Percentiles rank a stretch among this genome's conserved stretches.
These are phyloP conservation scores for Drosophila greeni DNA, from an alignment of 2,888 invertebrate genomes.

Conservation along the genomic window DNA sequence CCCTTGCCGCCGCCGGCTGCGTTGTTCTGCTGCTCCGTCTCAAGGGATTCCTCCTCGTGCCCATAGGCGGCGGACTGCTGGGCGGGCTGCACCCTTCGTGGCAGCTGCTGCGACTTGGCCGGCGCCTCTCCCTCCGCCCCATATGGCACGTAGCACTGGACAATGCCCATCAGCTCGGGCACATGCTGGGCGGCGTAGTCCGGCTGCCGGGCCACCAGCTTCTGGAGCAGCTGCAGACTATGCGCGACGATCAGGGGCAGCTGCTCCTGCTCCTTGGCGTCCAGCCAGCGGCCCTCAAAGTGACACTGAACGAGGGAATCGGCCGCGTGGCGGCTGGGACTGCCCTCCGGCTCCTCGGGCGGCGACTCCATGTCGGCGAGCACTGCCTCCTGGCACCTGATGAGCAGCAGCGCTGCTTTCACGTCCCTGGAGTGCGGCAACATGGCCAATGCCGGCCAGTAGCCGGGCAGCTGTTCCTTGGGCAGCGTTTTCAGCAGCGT, in stretches of 20 bases:
- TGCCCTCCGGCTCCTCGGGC: constrained; percentile 1
- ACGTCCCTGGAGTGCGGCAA: not conserved
- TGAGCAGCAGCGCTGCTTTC: constrained; percentile 17
- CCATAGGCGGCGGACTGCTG: constrained; percentile 82
- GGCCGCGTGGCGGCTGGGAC: constrained; percentile 6
- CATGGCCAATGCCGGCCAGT: constrained; percentile 18
- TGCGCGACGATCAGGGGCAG: constrained; percentile 39
- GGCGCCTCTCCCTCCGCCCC: constrained; percentile 62
- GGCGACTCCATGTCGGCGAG: constrained; percentile 12
- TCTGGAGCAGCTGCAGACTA: constrained; percentile 47
- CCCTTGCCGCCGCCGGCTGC: constrained; percentile 2
- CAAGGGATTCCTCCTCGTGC: constrained; percentile 47
- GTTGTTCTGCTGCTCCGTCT: constrained; percentile 20
- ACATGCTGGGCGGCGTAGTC: constrained; percentile 73
- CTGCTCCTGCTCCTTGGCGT: constrained; percentile 20
- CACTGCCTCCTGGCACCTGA: constrained; percentile 38
- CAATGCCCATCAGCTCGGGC: constrained; percentile 82
- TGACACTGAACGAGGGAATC: constrained; percentile 26
- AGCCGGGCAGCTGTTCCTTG: constrained; percentile 78
- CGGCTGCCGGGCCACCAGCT: constrained; percentile 69
- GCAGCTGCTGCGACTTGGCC: constrained; percentile 50
- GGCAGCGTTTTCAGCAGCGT: constrained; percentile 75
- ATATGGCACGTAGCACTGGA: constrained; percentile 81
- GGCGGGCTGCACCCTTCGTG: constrained; percentile 82
- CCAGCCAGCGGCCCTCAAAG: constrained; percentile 34